phyloP scores from a whole-genome alignment of 2,797 vertebrate species.

The Triplophysa yarkandensis region DNA sequence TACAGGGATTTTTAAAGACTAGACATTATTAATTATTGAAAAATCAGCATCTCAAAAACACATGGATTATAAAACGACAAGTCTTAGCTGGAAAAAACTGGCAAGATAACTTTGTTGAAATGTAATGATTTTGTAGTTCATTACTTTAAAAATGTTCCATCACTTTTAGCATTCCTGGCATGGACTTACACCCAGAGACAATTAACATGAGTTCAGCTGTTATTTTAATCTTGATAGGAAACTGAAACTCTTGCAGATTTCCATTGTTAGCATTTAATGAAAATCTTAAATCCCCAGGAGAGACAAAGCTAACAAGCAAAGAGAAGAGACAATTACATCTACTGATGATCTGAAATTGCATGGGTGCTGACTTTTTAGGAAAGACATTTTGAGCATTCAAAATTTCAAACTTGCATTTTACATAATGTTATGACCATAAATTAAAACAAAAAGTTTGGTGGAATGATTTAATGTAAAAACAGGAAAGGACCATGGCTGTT shows the following conservation, averaged over 20 bases:
- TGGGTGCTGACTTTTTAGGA: neutral
- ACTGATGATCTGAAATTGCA: slow-evolving; percentile 32
- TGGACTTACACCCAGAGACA: slow-evolving; percentile 33
- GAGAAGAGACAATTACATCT: slow-evolving; percentile 45
- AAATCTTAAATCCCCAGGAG: slow-evolving; percentile 41
- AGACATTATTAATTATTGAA: neutral
- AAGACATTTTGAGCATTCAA: neutral
- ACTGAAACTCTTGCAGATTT: slow-evolving; percentile 50
- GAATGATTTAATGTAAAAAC: too few species aligned
- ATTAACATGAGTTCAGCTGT: slow-evolving; percentile 47
- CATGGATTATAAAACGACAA: neutral
- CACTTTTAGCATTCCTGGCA: slow-evolving; percentile 30
- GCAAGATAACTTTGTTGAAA: slow-evolving; percentile 20
- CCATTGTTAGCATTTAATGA: slow-evolving; percentile 47
- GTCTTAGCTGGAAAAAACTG: slow-evolving; percentile 6
- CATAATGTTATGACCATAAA: too few species aligned
- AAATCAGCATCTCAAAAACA: neutral
- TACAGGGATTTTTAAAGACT: neutral
- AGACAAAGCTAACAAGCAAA: slow-evolving; percentile 45
- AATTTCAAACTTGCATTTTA: slow-evolving; percentile 1
- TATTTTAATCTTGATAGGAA: slow-evolving; percentile 56
- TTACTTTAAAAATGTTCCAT: slow-evolving; percentile 26
- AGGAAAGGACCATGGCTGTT: too few species aligned
- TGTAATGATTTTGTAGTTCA: slow-evolving; percentile 42
- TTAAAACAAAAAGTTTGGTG: too few species aligned